A percentile compares a stretch with the other conserved stretches of the same genome.
These are phyloP conservation scores for Dryobota labecula DNA, from an alignment of 2,888 invertebrate species.

Conservation along the genomic window DNA sequence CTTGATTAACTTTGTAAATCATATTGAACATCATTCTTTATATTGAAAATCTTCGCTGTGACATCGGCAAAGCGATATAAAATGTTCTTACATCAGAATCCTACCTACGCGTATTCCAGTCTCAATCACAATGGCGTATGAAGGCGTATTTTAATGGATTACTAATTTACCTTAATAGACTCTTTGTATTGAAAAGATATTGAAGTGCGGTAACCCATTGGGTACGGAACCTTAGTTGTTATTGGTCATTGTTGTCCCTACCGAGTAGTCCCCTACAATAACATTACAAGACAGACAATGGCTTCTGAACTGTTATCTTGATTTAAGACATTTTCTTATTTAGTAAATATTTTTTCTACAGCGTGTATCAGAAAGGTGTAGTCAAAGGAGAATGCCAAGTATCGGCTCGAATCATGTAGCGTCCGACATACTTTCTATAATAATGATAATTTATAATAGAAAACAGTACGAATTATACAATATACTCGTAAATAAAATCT, in stretches of 20 bases:
- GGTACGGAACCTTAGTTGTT: neutral
- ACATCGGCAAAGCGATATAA: neutral
- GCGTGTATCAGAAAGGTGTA: too few species aligned
- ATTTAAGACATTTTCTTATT: neutral
- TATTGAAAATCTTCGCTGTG: neutral
- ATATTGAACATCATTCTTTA: too few species aligned
- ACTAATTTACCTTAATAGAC: constrained; percentile 24
- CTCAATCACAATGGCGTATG: constrained; percentile 16
- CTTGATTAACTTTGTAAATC: too few species aligned
- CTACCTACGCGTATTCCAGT: neutral
- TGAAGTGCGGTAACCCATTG: neutral
- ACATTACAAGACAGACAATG: neutral
- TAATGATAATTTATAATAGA: too few species aligned
- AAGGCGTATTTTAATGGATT: constrained; percentile 35
- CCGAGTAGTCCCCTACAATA: neutral
- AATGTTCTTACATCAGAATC: constrained; percentile 1
- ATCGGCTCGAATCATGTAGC: too few species aligned
- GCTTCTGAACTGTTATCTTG: neutral
- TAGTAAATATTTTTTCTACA: neutral
- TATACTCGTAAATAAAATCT: too few species aligned
- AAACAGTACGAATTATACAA: too few species aligned
- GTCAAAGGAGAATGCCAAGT: too few species aligned
- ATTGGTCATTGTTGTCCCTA: constrained; percentile 26
- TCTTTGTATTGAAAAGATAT: constrained; percentile 1
- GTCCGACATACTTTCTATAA: too few species aligned